Conservation (phyloP, 2,797 vertebrate species). For the Apogon talboti region DNA sequence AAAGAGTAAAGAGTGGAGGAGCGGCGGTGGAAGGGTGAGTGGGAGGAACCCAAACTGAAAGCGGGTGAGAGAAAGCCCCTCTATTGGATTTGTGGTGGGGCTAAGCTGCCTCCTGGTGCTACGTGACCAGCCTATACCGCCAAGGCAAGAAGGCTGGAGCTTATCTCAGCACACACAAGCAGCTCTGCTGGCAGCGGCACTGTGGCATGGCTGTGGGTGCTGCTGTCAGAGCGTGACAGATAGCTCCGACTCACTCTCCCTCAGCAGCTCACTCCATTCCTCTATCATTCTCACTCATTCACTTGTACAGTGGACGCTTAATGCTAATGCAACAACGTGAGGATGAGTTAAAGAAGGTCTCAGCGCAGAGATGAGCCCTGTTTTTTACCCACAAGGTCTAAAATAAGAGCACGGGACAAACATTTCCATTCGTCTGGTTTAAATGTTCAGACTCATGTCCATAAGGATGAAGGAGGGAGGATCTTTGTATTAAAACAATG, state of each 20-base stretch:
- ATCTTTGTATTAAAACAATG: constrained; percentile 13
- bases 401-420: constrained; percentile 1
- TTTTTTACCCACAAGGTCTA: constrained; percentile 10
- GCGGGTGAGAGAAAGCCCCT: constrained; percentile 38
- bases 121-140: constrained; percentile 62
- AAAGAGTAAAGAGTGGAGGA: constrained; percentile 14
- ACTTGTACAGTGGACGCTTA: constrained; percentile 13
- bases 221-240: constrained; percentile 66
- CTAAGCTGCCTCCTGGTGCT: constrained; percentile 72
- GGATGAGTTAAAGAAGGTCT: constrained; percentile 20
- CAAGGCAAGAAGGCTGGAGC: constrained; percentile 63
- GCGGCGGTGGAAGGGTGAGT: constrained; percentile 15
- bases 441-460: constrained; percentile 15
- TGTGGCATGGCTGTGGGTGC: constrained; percentile 65
- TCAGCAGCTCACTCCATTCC: constrained; percentile 17
- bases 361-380: background rate
- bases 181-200: constrained; percentile 68
- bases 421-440: constrained; percentile 26
- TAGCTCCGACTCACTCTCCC: constrained; percentile 46
- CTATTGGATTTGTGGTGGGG: constrained; percentile 60
- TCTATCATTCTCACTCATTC: constrained; percentile 19
- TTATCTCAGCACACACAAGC: constrained; percentile 78
- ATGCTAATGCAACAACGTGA: constrained; percentile 28
- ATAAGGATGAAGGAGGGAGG: background rate
- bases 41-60: constrained; percentile 33